These are phyloP conservation scores for Coturnix japonica DNA, from an alignment of 2,113 vertebrate genomes.

Conservation along the genomic window DNA sequence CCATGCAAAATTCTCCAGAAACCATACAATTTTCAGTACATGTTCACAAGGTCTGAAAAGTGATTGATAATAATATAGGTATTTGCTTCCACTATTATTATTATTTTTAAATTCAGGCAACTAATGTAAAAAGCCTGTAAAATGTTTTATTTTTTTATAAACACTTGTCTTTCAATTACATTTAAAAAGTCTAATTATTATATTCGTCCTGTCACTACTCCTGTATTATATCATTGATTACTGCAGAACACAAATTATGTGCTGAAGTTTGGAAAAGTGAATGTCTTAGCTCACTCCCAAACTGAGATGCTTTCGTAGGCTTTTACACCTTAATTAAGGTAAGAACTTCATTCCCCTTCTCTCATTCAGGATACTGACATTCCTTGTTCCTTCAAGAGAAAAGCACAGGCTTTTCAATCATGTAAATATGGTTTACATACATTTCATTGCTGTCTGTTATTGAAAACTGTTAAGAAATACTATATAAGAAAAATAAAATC, in stretches of 20 bases:
- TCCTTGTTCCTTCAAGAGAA: slow-evolving; percentile 55
- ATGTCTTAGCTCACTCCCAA: slow-evolving; percentile 65
- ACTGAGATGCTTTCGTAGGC: slow-evolving; percentile 58
- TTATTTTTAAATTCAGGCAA: not conserved
- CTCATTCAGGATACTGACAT: slow-evolving; percentile 59
- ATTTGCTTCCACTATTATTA: no score
- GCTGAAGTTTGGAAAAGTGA: slow-evolving; percentile 43
- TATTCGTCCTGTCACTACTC: not conserved
- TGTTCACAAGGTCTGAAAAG: not conserved
- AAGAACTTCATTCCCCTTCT: slow-evolving; percentile 18
- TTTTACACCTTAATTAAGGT: slow-evolving; percentile 12
- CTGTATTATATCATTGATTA: slow-evolving; percentile 19
- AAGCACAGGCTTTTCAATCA: not conserved
- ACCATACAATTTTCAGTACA: not conserved
- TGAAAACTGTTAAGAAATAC: slow-evolving; percentile 30
- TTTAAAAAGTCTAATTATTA: not conserved
- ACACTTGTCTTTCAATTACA: not conserved
- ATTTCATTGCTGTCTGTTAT: slow-evolving; percentile 10
- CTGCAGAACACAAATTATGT: slow-evolving; percentile 22
- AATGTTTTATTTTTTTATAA: not conserved
- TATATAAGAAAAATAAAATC: not conserved
- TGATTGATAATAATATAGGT: not conserved
- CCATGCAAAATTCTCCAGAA: not conserved
- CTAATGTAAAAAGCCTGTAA: not conserved
- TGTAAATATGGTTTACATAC: not conserved